These are phyloP conservation scores for Nasonovia ribisnigri DNA, from an alignment of 2,888 invertebrate genomes.

Conservation along the genomic window DNA sequence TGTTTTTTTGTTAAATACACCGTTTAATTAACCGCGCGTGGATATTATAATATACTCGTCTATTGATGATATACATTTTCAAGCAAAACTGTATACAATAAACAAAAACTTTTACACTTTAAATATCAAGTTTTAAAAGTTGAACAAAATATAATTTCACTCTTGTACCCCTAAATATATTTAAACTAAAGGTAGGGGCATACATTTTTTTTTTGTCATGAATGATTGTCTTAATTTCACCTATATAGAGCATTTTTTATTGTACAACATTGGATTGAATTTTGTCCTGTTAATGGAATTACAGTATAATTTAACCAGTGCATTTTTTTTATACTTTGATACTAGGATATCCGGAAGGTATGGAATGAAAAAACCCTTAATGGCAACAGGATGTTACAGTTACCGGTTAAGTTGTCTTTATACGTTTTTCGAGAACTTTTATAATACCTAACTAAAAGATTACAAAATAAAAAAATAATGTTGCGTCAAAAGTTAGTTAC, in stretches of 20 bases:
- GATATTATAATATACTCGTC: not conserved
- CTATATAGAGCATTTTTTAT: conserved; percentile 21
- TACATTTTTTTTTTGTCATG: not conserved
- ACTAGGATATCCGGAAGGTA: conserved; percentile 30
- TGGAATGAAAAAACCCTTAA: not conserved
- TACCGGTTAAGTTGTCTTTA: conserved; percentile 30
- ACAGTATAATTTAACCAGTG: not conserved
- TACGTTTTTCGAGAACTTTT: not conserved
- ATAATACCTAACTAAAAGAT: not conserved
- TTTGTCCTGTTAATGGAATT: not conserved
- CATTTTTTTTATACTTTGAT: not conserved
- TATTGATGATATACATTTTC: not conserved
- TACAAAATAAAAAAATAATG: not conserved
- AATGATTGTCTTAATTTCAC: not conserved
- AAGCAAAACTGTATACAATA: not conserved
- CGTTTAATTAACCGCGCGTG: not conserved
- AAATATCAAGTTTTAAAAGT: not conserved
- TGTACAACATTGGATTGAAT: not conserved
- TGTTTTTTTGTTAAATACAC: not conserved
- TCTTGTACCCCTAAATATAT: not conserved
- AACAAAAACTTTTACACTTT: conserved; percentile 2
- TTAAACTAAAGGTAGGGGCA: not conserved
- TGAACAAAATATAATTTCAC: not conserved
- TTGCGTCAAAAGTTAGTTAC: not conserved
- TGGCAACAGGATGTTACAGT: conserved; percentile 14